phyloP scores from a whole-genome alignment of 2,888 invertebrate genomes.

The Elysia crispata region DNA sequence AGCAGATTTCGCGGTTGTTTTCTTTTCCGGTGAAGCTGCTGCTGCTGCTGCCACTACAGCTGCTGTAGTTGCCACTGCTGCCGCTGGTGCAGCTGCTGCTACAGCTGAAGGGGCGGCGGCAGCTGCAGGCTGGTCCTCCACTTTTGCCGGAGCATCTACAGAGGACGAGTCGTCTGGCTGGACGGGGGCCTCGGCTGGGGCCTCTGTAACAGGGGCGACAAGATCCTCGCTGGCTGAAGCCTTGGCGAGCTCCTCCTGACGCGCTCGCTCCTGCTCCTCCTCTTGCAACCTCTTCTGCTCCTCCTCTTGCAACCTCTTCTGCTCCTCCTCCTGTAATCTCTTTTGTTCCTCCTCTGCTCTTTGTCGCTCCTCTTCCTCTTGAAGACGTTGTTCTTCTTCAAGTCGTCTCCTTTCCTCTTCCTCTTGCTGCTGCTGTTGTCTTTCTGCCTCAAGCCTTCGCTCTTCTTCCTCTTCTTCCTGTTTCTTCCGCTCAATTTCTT shows the following conservation, averaged over 20 bases:
- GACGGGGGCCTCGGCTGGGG: neutral
- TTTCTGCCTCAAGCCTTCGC: no score
- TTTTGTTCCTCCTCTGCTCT: no score
- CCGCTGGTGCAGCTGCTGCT: conserved; percentile 1
- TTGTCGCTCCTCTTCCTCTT: no score
- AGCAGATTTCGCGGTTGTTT: conserved; percentile 34
- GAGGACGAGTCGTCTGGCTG: conserved; percentile 26
- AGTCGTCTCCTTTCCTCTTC: no score
- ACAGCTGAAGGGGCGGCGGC: conserved; percentile 27
- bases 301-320: no score
- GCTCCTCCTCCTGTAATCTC: no score
- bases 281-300: no score
- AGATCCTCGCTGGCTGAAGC: conserved; percentile 11
- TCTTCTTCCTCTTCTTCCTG: no score
- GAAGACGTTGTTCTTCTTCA: no score
- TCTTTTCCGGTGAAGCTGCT: conserved; percentile 29
- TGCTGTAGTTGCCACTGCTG: conserved; percentile 21
- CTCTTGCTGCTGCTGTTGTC: no score
- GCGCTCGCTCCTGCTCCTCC: no score
- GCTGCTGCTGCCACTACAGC: conserved; percentile 1
- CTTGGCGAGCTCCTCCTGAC: neutral
- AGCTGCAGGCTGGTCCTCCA: neutral
- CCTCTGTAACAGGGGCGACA: neutral
- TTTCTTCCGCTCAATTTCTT: no score
- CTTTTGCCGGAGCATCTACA: neutral